These are phyloP conservation scores for Dasyprocta punctata DNA, from an alignment of 2,113 vertebrate genomes.

Conservation along the genomic window DNA sequence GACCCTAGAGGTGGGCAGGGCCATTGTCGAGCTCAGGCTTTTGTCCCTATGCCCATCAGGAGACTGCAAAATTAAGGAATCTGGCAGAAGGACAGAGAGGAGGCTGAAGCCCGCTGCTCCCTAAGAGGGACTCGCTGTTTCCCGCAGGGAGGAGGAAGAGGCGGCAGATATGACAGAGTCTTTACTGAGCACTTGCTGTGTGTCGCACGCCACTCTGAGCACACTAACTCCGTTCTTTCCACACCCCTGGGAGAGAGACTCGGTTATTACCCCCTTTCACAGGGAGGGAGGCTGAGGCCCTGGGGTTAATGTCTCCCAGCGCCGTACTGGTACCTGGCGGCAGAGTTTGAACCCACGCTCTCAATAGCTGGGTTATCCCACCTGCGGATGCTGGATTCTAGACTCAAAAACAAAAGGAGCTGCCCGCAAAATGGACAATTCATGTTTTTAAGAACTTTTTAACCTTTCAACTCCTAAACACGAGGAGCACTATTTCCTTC, in stretches of 20 bases:
- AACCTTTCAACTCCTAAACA: not conserved
- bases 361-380: not conserved
- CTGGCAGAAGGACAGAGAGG: not conserved
- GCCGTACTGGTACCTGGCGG: accelerated
- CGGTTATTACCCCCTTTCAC: accelerated
- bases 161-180: not conserved
- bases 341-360: not conserved
- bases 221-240: not conserved
- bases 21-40: not conserved
- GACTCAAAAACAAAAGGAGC: not conserved
- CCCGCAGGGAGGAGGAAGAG: not conserved
- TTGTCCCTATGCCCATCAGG: accelerated
- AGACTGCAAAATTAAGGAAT: too few relatives aligned
- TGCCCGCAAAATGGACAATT: not conserved
- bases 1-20: accelerated
- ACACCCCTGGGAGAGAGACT: not conserved
- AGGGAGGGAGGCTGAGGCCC: not conserved
- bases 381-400: not conserved
- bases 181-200: not conserved
- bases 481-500: not conserved
- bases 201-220: not conserved
- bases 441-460: not conserved
- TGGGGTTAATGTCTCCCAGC: not conserved
- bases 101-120: not conserved
- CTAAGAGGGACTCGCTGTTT: not conserved